A percentile compares a stretch with the other conserved stretches of the same genome.
Conservation (phyloP, 2,113 vertebrate species). For the Trichomycterus rosablanca region DNA sequence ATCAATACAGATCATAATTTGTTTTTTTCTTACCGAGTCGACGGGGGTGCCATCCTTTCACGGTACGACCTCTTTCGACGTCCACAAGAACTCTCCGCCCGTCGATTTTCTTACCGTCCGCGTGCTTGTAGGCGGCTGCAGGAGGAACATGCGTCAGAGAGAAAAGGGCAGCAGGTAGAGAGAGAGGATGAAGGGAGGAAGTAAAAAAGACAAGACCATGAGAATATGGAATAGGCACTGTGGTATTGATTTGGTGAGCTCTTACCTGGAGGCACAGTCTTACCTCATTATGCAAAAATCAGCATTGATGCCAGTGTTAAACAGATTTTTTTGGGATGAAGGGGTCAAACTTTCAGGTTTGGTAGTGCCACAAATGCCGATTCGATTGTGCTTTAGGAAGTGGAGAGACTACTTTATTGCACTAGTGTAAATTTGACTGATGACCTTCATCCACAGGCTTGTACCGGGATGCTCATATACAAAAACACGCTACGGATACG, state of each 20-base stretch:
- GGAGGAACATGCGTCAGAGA: slow-evolving; percentile 44
- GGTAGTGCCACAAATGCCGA: too few relatives aligned
- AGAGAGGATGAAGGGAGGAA: slow-evolving; percentile 27
- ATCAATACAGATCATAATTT: too few relatives aligned
- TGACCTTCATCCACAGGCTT: too few relatives aligned
- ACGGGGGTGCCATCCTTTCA: slow-evolving; percentile 88
- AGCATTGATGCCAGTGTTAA: background rate
- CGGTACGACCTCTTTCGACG: slow-evolving; percentile 86
- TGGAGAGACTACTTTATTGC: too few relatives aligned
- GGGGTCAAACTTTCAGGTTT: too few relatives aligned
- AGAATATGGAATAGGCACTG: slow-evolving; percentile 7
- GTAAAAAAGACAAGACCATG: background rate
- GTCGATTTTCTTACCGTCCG: slow-evolving; percentile 92
- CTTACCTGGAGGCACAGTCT: slow-evolving; percentile 39
- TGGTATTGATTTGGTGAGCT: slow-evolving; percentile 33
- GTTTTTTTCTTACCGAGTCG: slow-evolving; percentile 79
- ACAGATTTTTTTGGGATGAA: background rate
- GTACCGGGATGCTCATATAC: too few relatives aligned
- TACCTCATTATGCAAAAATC: slow-evolving; percentile 29
- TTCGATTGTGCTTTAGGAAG: too few relatives aligned
- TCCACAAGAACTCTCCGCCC: slow-evolving; percentile 86
- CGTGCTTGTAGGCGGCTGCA: slow-evolving; percentile 91
- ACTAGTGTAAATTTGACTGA: too few relatives aligned
- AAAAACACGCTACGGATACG: too few relatives aligned
- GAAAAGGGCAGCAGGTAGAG: slow-evolving; percentile 10